Evolutionary conservation across 2,888 invertebrate species (phyloP).

Genomic region (Macrostomum cliftonense): DNA sequence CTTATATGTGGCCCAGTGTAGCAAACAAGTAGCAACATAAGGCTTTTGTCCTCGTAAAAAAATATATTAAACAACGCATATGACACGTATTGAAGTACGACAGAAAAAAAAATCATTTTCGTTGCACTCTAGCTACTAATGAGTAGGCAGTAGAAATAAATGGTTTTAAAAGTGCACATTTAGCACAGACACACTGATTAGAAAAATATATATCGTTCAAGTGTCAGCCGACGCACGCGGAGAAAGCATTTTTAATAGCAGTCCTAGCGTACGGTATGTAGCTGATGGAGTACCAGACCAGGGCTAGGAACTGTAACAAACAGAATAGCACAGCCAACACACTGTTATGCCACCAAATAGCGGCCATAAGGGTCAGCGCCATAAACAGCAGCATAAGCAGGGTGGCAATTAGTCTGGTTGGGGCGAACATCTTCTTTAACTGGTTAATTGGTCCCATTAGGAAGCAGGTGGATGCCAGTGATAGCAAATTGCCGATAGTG

Average conservation of each 20-base stretch:
- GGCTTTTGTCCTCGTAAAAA: no score
- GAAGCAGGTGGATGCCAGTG: constrained; percentile 54
- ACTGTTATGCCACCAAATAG: constrained; percentile 43
- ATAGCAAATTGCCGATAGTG: no score
- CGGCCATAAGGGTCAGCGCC: constrained; percentile 6
- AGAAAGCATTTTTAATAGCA: background rate
- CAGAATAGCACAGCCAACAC: constrained; percentile 58
- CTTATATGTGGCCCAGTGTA: no score
- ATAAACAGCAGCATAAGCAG: constrained; percentile 41
- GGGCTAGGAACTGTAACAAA: constrained; percentile 61
- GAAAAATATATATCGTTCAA: no score
- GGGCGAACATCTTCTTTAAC: constrained; percentile 68
- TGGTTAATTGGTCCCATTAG: constrained; percentile 76
- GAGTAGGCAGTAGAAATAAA: no score
- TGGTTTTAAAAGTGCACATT: no score
- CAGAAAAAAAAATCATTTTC: no score
- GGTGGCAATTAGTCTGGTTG: constrained; percentile 60
- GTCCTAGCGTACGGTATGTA: constrained; percentile 69
- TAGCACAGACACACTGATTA: no score
- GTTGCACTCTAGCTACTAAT: no score
- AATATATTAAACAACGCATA: no score
- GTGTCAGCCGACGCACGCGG: background rate
- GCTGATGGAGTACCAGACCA: constrained; percentile 77
- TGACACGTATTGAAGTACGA: no score
- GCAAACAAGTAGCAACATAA: no score